Base-by-base conservation (phyloP, 2,888 invertebrate genomes). In the Epistrophella euchroma region DNA sequence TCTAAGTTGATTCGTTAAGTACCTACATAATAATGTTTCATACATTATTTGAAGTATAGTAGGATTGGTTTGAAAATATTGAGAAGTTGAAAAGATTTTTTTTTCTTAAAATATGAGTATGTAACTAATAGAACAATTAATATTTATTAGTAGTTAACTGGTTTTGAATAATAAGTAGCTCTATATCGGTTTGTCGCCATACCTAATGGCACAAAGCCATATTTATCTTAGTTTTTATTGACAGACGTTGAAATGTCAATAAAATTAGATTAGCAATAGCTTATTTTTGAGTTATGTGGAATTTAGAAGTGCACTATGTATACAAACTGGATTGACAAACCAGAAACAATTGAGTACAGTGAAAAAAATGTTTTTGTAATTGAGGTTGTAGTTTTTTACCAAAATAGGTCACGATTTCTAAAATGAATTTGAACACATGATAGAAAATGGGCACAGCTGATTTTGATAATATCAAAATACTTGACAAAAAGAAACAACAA, bases 241-340 rank as follows among this genome's bases (percentile, higher is more conserved):
- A 71, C 55, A 71, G 43, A 66, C 62, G 62, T 40, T 62, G 28
- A 62, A 60, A 37, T 50, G 72, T 72, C 72, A 72, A 60, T 47
- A 58, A 72, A 45, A 64, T 72, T 10, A 60, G 72, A 72, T 72
- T 60, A 60, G 60, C 47, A 72, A 72, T 72, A 35, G 17, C 15
- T 25, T 56, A 47, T 19, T 47, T 60, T 45, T 45, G 13, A 64
- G 64, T 64, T 64, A 56, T 71, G 58, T 35, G 37, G 35, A 60
- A 72, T 72, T 72, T 50, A 25, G 0, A 45, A 64, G 17, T 62
- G 62, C 43, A 60, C 7, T 56, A 1, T 1, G 1, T 7, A 35
- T 7, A 35, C 0, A 50, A 52, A 52, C n/a, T 52, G 25, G 52
- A 3, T 52, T 52, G 1, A 1, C 10, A 35, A 35, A 35, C 2